phyloP scores from a whole-genome alignment of 2,113 vertebrate species.

The Tor tambroides region DNA sequence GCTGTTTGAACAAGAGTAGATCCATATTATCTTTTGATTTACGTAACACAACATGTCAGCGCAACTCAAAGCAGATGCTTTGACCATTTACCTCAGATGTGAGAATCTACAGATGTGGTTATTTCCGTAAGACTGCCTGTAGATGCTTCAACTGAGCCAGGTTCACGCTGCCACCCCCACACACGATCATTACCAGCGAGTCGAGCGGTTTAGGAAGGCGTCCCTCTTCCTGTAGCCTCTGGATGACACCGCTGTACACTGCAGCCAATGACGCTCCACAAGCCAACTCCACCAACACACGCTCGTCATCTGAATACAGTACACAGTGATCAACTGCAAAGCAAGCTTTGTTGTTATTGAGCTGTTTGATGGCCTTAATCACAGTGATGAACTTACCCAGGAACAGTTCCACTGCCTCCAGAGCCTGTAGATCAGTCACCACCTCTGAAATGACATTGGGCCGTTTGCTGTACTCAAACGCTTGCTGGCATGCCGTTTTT shows the following conservation, averaged over 20 bases:
- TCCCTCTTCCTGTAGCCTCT: slow-evolving; percentile 72
- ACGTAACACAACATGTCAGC: background rate
- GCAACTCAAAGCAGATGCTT: background rate
- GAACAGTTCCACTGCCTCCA: slow-evolving; percentile 75
- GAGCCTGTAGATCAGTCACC: slow-evolving; percentile 77
- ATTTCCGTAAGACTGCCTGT: slow-evolving; percentile 51
- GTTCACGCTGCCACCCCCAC: slow-evolving; percentile 77
- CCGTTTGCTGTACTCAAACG: slow-evolving; percentile 73
- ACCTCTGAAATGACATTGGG: slow-evolving; percentile 73
- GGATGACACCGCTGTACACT: slow-evolving; percentile 73
- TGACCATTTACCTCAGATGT: background rate
- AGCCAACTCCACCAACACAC: slow-evolving; percentile 80
- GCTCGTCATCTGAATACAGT: slow-evolving; percentile 75
- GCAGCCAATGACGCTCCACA: slow-evolving; percentile 78
- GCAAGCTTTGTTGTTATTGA: background rate
- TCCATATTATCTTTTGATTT: background rate
- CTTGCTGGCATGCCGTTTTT: slow-evolving; percentile 73
- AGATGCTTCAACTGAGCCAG: slow-evolving; percentile 68
- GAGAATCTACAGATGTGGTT: slow-evolving; percentile 7
- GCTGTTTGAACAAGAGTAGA: background rate
- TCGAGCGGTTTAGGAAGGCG: slow-evolving; percentile 64
- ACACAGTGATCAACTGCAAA: background rate
- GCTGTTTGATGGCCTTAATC: background rate
- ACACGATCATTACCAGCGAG: slow-evolving; percentile 78
- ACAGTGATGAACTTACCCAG: slow-evolving; percentile 66